These are phyloP conservation scores for Agelaius phoeniceus DNA, from an alignment of 2,113 vertebrate species.

Conservation along the genomic window DNA sequence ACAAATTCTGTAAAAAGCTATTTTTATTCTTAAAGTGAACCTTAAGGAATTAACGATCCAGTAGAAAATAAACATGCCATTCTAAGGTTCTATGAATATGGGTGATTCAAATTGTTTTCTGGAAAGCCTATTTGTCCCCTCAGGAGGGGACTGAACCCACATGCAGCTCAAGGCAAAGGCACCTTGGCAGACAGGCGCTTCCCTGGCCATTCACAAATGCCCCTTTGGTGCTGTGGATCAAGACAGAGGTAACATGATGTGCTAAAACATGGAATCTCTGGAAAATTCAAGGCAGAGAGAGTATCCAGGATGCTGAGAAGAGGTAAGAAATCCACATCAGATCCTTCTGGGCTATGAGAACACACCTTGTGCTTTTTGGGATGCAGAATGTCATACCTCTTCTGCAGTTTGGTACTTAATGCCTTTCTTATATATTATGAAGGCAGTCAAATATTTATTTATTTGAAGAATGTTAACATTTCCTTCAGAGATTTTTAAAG, in stretches of 20 bases:
- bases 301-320: neutral
- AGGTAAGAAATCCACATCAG: neutral
- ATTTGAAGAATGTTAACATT: neutral
- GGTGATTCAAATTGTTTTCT: neutral
- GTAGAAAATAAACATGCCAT: neutral
- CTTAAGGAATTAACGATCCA: neutral
- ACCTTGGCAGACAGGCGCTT: rapidly evolving
- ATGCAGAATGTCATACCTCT: neutral
- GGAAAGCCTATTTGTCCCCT: neutral
- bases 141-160: no score
- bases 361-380: neutral
- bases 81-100: neutral
- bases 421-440: neutral
- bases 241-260: neutral
- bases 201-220: rapidly evolving
- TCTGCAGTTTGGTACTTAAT: neutral
- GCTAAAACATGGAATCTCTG: neutral
- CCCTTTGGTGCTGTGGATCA: neutral
- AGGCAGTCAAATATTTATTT: neutral
- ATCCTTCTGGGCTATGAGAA: neutral
- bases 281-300: neutral
- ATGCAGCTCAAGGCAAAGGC: neutral
- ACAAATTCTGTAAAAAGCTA: neutral
- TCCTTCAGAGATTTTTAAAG: neutral
- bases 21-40: neutral